Percentiles rank a stretch among this genome's conserved stretches.
Evolutionary conservation across 2,888 invertebrate genomes (phyloP).

Genomic region (Labia minor): DNA sequence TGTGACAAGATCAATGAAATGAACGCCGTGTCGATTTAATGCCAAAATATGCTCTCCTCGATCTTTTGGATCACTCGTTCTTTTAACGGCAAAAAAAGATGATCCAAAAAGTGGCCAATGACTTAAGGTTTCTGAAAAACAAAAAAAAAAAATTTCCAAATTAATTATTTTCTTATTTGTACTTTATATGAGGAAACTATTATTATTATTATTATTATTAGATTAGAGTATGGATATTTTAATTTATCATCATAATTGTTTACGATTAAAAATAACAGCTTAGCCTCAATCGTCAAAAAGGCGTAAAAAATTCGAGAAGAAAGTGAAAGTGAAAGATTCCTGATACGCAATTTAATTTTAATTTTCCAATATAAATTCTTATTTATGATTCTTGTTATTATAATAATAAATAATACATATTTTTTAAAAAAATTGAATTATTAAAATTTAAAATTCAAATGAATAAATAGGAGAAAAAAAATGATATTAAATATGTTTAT

Average conservation of each 20-base stretch:
- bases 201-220: neutral
- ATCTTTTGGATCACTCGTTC: slow-evolving; percentile 59
- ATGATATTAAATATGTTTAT: too few species aligned
- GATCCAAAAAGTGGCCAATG: slow-evolving; percentile 96
- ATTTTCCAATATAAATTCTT: too few species aligned
- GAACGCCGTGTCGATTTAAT: slow-evolving; percentile 84
- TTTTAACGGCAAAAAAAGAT: slow-evolving; percentile 92
- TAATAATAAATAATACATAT: too few species aligned
- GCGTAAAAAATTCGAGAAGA: neutral
- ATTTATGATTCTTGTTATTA: too few species aligned
- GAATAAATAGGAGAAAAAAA: too few species aligned
- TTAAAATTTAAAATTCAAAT: too few species aligned
- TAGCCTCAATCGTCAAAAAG: neutral
- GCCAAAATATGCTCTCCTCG: slow-evolving; percentile 86
- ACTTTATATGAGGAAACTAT: neutral
- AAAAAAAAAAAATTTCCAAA: slow-evolving; percentile 19
- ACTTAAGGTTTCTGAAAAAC: slow-evolving; percentile 66
- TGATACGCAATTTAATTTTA: neutral
- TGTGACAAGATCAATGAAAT: slow-evolving; percentile 82
- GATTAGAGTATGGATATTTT: neutral
- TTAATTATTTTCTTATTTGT: too few species aligned
- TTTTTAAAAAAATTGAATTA: too few species aligned
- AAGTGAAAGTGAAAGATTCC: neutral
- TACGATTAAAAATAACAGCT: slow-evolving; percentile 44
- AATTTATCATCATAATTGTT: slow-evolving; percentile 37